Conservation (phyloP, 2,888 invertebrate genomes). For the Villa cingulata region DNA sequence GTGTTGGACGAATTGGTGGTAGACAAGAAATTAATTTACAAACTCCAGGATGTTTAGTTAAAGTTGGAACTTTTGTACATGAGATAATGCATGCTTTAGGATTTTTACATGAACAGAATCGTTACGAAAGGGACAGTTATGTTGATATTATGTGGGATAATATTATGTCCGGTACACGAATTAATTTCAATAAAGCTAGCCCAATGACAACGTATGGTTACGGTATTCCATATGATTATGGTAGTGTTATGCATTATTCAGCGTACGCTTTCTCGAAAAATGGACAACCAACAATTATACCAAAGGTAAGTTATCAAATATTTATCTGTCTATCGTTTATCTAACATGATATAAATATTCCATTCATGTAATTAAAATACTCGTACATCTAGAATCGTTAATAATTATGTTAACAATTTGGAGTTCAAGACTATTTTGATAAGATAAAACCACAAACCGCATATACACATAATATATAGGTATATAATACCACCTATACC, state of each 20-base stretch:
- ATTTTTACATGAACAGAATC: constrained; percentile 71
- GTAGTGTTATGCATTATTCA: constrained; percentile 75
- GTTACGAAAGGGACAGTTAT: constrained; percentile 57
- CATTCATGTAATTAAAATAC: too few relatives aligned
- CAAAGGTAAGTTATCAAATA: constrained; percentile 41
- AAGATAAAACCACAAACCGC: too few relatives aligned
- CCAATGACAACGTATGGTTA: constrained; percentile 44
- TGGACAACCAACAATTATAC: constrained; percentile 52
- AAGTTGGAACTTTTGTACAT: constrained; percentile 62
- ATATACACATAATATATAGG: too few relatives aligned
- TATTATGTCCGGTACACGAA: constrained; percentile 47
- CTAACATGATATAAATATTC: too few relatives aligned
- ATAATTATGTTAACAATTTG: too few relatives aligned
- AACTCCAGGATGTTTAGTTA: constrained; percentile 54
- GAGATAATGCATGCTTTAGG: constrained; percentile 69
- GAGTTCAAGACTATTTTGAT: too few relatives aligned
- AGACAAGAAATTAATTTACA: constrained; percentile 56
- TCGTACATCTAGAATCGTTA: too few relatives aligned
- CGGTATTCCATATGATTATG: constrained; percentile 62
- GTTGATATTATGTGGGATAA: constrained; percentile 54
- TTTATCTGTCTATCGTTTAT: neutral
- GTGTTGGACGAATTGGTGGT: constrained; percentile 56
- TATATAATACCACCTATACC: too few relatives aligned
- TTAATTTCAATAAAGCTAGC: constrained; percentile 56
- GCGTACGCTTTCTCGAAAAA: constrained; percentile 62